Conservation (phyloP, 2,888 invertebrate species). For the Matsumyia berberina region DNA sequence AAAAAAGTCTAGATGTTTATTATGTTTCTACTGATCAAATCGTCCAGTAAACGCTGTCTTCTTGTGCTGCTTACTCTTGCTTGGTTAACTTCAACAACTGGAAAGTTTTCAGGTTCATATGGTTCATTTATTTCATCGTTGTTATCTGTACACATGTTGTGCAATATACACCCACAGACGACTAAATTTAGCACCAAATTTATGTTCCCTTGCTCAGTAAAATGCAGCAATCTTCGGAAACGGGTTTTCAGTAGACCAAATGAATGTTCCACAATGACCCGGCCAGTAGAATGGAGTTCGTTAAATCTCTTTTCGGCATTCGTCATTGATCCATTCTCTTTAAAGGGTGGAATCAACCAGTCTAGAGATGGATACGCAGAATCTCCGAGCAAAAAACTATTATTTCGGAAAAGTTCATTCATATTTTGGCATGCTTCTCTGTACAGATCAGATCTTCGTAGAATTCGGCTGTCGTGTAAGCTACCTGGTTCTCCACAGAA, state of each 20-base stretch:
- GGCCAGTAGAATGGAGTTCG: neutral
- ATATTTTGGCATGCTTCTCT: neutral
- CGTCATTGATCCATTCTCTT: neutral
- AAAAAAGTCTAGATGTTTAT: no score
- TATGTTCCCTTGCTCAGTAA: slow-evolving; percentile 5
- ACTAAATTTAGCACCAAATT: neutral
- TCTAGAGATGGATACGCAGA: slow-evolving; percentile 7
- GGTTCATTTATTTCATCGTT: neutral
- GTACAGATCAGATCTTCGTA: neutral
- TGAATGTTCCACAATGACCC: slow-evolving; percentile 3
- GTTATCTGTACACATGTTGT: neutral
- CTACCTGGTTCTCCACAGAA: slow-evolving; percentile 4
- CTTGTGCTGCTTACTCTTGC: neutral
- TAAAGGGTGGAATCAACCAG: slow-evolving; percentile 12
- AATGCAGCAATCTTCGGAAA: slow-evolving; percentile 5
- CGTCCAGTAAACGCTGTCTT: neutral
- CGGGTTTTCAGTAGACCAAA: slow-evolving; percentile 14
- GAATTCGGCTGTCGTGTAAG: neutral
- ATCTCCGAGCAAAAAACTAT: neutral
- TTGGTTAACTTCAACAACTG: neutral
- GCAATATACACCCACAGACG: neutral
- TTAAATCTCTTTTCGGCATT: neutral
- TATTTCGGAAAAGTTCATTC: slow-evolving; percentile 1
- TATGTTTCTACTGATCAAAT: neutral
- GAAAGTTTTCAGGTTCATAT: neutral